These are phyloP conservation scores for Amblyjoppa fuscipennis DNA, from an alignment of 2,888 invertebrate species.

Conservation along the genomic window DNA sequence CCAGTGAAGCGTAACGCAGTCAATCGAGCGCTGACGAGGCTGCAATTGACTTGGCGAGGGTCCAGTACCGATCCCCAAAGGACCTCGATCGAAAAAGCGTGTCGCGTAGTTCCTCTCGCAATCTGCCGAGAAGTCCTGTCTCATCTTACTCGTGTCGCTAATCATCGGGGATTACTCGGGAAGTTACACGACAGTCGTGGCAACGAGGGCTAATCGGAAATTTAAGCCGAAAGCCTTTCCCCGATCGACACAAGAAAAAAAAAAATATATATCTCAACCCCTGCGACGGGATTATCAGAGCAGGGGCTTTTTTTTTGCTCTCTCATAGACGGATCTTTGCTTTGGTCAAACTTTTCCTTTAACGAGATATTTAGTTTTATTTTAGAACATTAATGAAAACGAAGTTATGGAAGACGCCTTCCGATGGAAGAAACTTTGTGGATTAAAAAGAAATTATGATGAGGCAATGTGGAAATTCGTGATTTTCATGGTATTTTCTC, in stretches of 20 bases:
- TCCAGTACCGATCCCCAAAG: slow-evolving; percentile 49
- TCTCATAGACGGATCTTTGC: no score
- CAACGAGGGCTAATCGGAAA: slow-evolving; percentile 35
- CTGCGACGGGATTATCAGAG: not conserved
- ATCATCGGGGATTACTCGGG: slow-evolving; percentile 49
- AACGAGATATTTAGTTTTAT: no score
- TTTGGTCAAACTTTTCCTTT: no score
- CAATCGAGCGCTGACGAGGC: slow-evolving; percentile 60
- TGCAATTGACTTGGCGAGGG: slow-evolving; percentile 64
- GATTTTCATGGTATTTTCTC: no score
- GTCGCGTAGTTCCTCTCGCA: slow-evolving; percentile 24
- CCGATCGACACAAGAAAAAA: not conserved
- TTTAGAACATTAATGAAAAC: no score
- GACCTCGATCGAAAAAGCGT: slow-evolving; percentile 50
- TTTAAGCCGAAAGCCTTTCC: not conserved
- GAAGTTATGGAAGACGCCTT: no score
- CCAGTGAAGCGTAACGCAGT: not conserved
- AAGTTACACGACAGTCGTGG: slow-evolving; percentile 11
- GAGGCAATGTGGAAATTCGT: no score
- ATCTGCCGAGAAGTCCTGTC: slow-evolving; percentile 28
- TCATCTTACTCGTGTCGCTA: slow-evolving; percentile 46
- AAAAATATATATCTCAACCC: no score
- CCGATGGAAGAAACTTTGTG: no score
- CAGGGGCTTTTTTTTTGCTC: not conserved
- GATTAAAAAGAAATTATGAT: no score